phyloP scores from a whole-genome alignment of 1,140 invertebrate genomes.

The Drosophila saltans region DNA sequence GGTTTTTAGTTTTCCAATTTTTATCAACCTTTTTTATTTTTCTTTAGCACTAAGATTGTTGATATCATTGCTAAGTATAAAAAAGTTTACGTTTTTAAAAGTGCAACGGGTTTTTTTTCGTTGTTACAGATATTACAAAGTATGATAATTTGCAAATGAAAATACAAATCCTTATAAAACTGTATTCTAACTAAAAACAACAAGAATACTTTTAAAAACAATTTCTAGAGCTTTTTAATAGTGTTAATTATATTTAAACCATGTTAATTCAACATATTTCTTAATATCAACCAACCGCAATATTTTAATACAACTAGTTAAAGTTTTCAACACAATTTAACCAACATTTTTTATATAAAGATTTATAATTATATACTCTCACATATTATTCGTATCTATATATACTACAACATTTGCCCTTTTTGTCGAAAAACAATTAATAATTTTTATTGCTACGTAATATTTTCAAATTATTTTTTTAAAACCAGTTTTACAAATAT shows the following conservation, averaged over 20 bases:
- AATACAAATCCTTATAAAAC: too few species aligned
- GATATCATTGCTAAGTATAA: neutral
- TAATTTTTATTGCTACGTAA: neutral
- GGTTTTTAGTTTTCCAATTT: slow-evolving; percentile 2
- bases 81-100: too few species aligned
- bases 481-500: neutral
- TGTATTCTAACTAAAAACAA: too few species aligned
- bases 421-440: neutral
- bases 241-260: neutral
- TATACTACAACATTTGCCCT: neutral
- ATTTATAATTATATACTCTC: neutral
- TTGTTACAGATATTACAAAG: too few species aligned
- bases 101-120: too few species aligned
- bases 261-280: neutral
- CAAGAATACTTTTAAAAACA: too few species aligned
- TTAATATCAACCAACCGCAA: neutral
- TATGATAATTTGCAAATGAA: too few species aligned
- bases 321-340: neutral
- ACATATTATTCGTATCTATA: neutral
- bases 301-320: neutral
- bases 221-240: too few species aligned
- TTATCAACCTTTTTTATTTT: neutral
- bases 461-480: neutral
- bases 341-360: neutral
- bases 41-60: neutral